Conservation (phyloP, 2,113 vertebrate species). For the Vireo altiloquus region DNA sequence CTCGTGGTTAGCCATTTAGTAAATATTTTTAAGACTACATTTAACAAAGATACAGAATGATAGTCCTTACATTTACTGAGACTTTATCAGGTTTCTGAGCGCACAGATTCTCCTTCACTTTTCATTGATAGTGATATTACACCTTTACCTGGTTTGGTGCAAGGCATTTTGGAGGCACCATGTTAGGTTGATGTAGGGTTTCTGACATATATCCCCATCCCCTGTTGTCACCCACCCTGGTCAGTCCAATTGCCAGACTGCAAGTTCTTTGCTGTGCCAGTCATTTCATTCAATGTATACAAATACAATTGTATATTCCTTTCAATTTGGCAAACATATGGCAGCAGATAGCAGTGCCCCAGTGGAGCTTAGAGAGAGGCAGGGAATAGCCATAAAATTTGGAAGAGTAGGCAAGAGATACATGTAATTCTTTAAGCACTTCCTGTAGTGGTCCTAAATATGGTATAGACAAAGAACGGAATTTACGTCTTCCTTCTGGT, state of each 20-base stretch:
- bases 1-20: conserved; percentile 68
- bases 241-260: not conserved
- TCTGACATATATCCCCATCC: not conserved
- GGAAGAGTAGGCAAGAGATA: not conserved
- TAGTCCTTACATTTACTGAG: conserved; percentile 38
- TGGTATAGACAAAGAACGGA: not conserved
- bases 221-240: not conserved
- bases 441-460: not conserved
- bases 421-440: not conserved
- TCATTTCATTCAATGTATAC: not conserved
- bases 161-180: not conserved
- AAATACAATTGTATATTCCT: not conserved
- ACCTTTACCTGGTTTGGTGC: conserved; percentile 35
- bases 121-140: not conserved
- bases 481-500: not conserved
- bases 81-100: not conserved
- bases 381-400: not conserved
- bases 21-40: conserved; percentile 69
- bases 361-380: not conserved
- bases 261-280: not conserved
- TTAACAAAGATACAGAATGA: conserved; percentile 50
- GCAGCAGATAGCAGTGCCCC: not conserved
- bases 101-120: not conserved
- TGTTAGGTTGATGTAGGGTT: not conserved
- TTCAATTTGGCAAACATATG: not conserved